These are phyloP conservation scores for Tillus elongatus DNA, from an alignment of 2,888 invertebrate species.

Conservation along the genomic window DNA sequence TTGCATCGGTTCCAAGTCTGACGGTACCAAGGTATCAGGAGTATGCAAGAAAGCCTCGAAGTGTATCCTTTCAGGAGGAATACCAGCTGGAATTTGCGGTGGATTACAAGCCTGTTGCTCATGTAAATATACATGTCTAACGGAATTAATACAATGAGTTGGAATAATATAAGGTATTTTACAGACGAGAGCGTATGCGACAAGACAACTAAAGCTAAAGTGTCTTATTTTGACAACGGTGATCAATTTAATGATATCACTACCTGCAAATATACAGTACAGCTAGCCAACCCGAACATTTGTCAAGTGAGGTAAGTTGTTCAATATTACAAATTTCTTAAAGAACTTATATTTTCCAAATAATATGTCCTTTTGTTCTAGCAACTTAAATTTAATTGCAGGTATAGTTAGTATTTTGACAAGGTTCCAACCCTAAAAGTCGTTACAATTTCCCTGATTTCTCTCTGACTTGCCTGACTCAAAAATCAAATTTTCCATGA, in stretches of 20 bases:
- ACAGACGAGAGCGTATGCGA: conserved; percentile 13
- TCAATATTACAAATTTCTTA: background rate
- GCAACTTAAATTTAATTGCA: conserved; percentile 2
- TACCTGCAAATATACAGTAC: conserved; percentile 11
- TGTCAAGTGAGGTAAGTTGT: conserved; percentile 14
- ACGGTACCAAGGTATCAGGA: conserved; percentile 14
- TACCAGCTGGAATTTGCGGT: conserved; percentile 23
- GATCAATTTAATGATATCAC: conserved; percentile 1
- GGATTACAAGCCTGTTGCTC: conserved; percentile 27
- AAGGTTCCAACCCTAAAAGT: too few species aligned
- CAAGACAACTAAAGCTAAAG: conserved; percentile 13
- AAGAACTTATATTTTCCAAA: background rate
- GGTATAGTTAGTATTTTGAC: conserved; percentile 6
- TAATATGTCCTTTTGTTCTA: too few species aligned
- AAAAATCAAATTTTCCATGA: too few species aligned
- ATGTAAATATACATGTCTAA: conserved; percentile 25
- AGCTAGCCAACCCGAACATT: conserved; percentile 12
- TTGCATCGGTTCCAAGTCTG: background rate
- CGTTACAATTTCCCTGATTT: too few species aligned
- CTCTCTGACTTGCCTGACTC: too few species aligned
- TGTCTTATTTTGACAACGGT: conserved; percentile 14
- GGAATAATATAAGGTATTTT: conserved; percentile 7
- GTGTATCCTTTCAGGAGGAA: conserved; percentile 25
- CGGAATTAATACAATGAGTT: background rate
- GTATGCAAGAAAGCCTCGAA: conserved; percentile 22